Percentiles rank a stretch among this genome's conserved stretches.
Conservation (phyloP, 2,888 invertebrate species). For the Apotomis turbidana region DNA sequence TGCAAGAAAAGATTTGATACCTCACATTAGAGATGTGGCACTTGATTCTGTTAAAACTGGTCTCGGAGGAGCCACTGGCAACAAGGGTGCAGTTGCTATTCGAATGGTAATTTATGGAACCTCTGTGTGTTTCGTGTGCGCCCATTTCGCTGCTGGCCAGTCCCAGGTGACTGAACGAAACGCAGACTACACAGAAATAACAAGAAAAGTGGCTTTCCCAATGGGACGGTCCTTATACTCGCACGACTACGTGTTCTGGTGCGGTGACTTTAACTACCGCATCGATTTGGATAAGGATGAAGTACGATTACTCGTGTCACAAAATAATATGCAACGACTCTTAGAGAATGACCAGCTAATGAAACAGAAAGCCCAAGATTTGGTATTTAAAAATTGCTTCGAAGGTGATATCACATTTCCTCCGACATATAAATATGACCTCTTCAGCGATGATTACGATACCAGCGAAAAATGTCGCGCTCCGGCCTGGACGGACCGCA, state of each 20-base stretch:
- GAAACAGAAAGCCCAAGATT: constrained; percentile 90
- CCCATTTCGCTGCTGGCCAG: constrained; percentile 99
- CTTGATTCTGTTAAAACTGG: constrained; percentile 99
- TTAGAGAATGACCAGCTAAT: constrained; percentile 94
- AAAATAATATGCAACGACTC: constrained; percentile 89
- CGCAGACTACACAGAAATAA: constrained; percentile 98
- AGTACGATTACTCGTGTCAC: constrained; percentile 91
- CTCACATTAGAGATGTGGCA: constrained; percentile 95
- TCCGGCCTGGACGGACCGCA: constrained; percentile 99
- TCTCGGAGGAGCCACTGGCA: constrained; percentile 98
- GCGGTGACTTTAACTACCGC: constrained; percentile 99
- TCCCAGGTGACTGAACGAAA: constrained; percentile 97
- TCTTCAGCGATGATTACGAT: constrained; percentile 99
- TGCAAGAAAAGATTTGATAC: constrained; percentile 94
- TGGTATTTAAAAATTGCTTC: constrained; percentile 95
- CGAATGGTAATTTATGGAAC: constrained; percentile 96
- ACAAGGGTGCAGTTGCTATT: constrained; percentile 98
- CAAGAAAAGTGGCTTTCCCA: constrained; percentile 94
- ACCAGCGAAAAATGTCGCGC: constrained; percentile 98
- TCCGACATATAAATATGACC: constrained; percentile 99
- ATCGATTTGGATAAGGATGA: constrained; percentile 98
- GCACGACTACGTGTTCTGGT: constrained; percentile 99
- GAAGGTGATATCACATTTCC: constrained; percentile 96
- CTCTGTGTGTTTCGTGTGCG: constrained; percentile 98
- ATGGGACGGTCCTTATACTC: constrained; percentile 96